Evolutionary conservation across 2,888 invertebrate genomes (phyloP), one percentile per base, ranked within the genome.

Genomic region (Stegophylla sp.): DNA sequence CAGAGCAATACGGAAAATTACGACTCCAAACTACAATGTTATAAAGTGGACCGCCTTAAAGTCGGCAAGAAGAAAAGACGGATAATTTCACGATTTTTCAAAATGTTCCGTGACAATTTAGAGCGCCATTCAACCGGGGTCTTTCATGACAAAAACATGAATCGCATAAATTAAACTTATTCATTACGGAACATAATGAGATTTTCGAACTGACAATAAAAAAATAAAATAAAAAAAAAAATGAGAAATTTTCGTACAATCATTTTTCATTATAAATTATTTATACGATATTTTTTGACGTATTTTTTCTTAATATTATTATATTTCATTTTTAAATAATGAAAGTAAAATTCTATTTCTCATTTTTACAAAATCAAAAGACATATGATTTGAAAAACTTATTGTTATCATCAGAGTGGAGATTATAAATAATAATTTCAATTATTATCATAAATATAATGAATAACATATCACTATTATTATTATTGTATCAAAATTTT

Each of bases 151-250:
- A 26, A 26, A 26, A 59, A 26, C 59, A 45, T 17, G 43, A 43
- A 72, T 43, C 5, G 26, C 59, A 26, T 43, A 59, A 73, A 73
- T 73, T 26, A 73, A 26, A 59, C 72, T n/a, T 43, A 73, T 59
- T 73, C 59, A 73, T 72, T 34, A 72, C 56, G 41, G 59, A 72
- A 56, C 43, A 43, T 59, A 23, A 59, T 41, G 26, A 69, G 17
- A 43, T 73, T 43, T 73, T 59, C n/a, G 20, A 43, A 26, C 69
- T 34, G 17, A 3, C n/a, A n/a, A 53, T 17, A 43, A 10, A 43
- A n/a, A n/a, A n/a, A n/a, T n/a, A n/a, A n/a, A n/a, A 43, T 5
- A 63, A 28, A 63, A 20, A 63, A 34, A 34, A 23, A 56, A 20
- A 34, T 10, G 20, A 45, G 26, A 45, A 45, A 17, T 45, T 15